Base-by-base conservation (phyloP, 2,113 vertebrate species). In the Caranx melampygus region DNA sequence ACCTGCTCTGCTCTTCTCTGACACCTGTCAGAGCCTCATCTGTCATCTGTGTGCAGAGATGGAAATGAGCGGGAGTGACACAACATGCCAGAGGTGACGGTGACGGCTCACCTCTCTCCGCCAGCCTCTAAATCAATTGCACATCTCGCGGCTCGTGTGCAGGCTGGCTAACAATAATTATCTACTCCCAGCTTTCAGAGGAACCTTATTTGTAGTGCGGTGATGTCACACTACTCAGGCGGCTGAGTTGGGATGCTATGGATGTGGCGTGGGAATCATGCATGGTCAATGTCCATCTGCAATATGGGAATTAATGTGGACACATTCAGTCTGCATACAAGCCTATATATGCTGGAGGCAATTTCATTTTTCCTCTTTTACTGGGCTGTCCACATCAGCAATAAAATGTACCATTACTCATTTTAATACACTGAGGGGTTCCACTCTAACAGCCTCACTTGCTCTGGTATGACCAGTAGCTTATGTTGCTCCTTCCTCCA, bases 81-180 rank as follows among this genome's bases (percentile, higher is more conserved):
- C 97, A 96, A 97, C 96, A 97, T 97, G 95, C 96, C 96, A 95
- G 89, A 93, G 95, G 94, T 96, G 96, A 97, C 95, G 95, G 95
- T 95, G 96, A 96, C 51, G 94, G 87, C 95, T 95, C 94, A 93
- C 92, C 91, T 94, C 91, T 82, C 72, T 79, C 84, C 15, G 35
- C 62, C 45, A 33, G 68, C 69, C 76, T 87, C 84, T 84, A 81
- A 84, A 88, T 89, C 84, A 72, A 87, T 61, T 79, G 81, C 84
- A 26, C 61, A 54, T 81, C 77, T 81, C 65, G 18, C 65, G 21
- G 76, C 82, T 82, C 44, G 72, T 78, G 55, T 31, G 55, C 70
- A 67, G 84, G 45, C 65, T 83, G 84, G 51, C 69, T 78, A 69
- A 68, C 64, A 65, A 84, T 83, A 91, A 91, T 91, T 89, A 93